Base-by-base conservation (phyloP, 2,113 vertebrate genomes). In the Hippocampus abdominalis region DNA sequence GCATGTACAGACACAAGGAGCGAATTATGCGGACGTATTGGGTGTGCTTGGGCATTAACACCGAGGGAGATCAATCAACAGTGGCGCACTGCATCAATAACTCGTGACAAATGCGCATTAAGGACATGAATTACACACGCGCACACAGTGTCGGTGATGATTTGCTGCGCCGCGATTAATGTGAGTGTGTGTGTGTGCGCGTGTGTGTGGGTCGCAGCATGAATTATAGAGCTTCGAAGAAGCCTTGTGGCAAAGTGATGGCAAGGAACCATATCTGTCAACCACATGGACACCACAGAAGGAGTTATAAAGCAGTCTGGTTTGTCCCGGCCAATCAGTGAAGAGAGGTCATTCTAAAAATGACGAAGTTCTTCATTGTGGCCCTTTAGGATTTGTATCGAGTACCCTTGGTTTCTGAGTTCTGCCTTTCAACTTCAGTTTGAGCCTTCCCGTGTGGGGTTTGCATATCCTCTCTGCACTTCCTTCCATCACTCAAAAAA, bases 41-140 rank as follows among this genome's bases (percentile, higher is more conserved):
- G 57, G 16, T 60, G 57, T 60, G 57, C 57, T 60, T 32, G 27
- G 27, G 27, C 57, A 60, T 32, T 60, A 60, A 60, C 57, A 2
- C 13, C 27, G 8, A 18, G 57, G 57, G 27, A 60, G 27, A 60
- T 60, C 57, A 60, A 60, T 60, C 57, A 60, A 60, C 57, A 60
- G 13, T 9, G 25, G 27, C 4, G 27, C 5, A 16, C 6, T 29
- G 27, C 27, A 32, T 60, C 57, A 36, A 60, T 60, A 60, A 60
- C 27, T 16, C 27, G 57, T 32, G 57, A 60, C 57, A 16, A 60
- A 60, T 60, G 27, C 16, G 57, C 15, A 60, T 60, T 32, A 60
- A 60, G 27, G 2, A 32, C 57, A 32, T 32, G 16, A 60, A 60
- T 32, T 60, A 60, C 57, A 32, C 27, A 32, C 15, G 27, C 21